Percentiles rank a stretch among this genome's conserved stretches.
These are phyloP conservation scores for Chromis chromis DNA, from an alignment of 2,797 vertebrate genomes.

Conservation along the genomic window DNA sequence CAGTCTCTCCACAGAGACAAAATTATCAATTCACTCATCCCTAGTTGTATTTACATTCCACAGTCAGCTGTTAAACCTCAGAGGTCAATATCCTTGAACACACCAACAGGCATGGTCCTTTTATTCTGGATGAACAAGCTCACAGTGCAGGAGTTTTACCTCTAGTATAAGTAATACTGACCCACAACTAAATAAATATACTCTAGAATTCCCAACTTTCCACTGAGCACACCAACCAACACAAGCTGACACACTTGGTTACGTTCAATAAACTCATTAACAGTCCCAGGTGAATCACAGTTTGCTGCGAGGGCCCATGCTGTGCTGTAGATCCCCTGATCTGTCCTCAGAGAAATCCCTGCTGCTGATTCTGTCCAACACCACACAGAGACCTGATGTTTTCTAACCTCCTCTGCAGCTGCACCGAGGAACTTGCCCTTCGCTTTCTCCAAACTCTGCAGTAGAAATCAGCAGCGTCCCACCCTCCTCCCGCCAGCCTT, in stretches of 20 bases:
- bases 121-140: neutral
- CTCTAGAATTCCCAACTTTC: slow-evolving; percentile 4
- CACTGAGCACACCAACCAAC: neutral
- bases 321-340: slow-evolving; percentile 51
- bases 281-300: slow-evolving; percentile 52
- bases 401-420: slow-evolving; percentile 63
- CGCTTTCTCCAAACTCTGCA: slow-evolving; percentile 68
- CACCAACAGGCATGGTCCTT: neutral
- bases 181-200: neutral
- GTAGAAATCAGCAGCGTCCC: slow-evolving; percentile 61
- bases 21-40: neutral
- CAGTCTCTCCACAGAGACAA: neutral
- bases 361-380: slow-evolving; percentile 43
- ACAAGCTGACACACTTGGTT: slow-evolving; percentile 12
- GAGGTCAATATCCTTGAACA: neutral
- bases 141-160: neutral
- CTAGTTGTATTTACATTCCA: neutral
- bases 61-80: neutral
- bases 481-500: slow-evolving; percentile 70
- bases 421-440: slow-evolving; percentile 68
- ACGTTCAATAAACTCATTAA: slow-evolving; percentile 56
- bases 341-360: slow-evolving; percentile 62
- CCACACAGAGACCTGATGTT: slow-evolving; percentile 65
- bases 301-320: slow-evolving; percentile 32
- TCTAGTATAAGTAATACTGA: neutral